A percentile compares a stretch with the other conserved stretches of the same genome.
phyloP scores from a whole-genome alignment of 2,888 invertebrate species.

The Tridacna gigas region DNA sequence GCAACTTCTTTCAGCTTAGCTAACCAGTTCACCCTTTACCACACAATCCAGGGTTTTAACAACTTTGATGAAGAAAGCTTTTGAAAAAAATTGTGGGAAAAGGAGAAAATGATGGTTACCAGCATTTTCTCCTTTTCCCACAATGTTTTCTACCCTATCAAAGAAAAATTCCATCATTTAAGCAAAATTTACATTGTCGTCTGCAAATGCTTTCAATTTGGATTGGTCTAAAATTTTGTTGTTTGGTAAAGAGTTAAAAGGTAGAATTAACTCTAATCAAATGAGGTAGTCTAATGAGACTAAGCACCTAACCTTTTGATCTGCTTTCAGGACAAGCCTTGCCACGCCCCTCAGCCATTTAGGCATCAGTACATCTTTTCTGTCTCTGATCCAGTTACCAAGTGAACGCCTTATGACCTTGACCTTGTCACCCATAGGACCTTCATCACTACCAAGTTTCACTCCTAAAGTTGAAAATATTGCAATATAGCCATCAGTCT shows the following conservation, averaged over 20 bases:
- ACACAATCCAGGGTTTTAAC: too few species aligned
- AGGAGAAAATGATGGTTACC: too few species aligned
- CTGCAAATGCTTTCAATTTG: not conserved
- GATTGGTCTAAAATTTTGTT: not conserved
- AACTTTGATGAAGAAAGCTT: too few species aligned
- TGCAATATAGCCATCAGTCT: not conserved
- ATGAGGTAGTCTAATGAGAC: not conserved
- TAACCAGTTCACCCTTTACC: too few species aligned
- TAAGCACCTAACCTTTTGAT: slow-evolving; percentile 80
- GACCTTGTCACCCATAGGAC: slow-evolving; percentile 74
- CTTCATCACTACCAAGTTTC: slow-evolving; percentile 80
- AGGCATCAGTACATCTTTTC: slow-evolving; percentile 88
- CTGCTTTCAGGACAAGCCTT: slow-evolving; percentile 87
- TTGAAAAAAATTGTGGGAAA: too few species aligned
- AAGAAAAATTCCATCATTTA: not conserved
- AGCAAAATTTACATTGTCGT: too few species aligned
- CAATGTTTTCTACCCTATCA: not conserved
- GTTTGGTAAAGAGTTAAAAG: not conserved
- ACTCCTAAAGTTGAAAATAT: slow-evolving; percentile 66
- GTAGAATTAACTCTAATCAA: too few species aligned
- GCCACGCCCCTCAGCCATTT: slow-evolving; percentile 91
- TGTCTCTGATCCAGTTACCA: slow-evolving; percentile 88
- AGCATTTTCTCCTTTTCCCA: too few species aligned
- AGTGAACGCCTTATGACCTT: slow-evolving; percentile 61
- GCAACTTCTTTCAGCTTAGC: too few species aligned